Conservation (phyloP, 2,888 invertebrate genomes). For the Oscheius sp. region DNA sequence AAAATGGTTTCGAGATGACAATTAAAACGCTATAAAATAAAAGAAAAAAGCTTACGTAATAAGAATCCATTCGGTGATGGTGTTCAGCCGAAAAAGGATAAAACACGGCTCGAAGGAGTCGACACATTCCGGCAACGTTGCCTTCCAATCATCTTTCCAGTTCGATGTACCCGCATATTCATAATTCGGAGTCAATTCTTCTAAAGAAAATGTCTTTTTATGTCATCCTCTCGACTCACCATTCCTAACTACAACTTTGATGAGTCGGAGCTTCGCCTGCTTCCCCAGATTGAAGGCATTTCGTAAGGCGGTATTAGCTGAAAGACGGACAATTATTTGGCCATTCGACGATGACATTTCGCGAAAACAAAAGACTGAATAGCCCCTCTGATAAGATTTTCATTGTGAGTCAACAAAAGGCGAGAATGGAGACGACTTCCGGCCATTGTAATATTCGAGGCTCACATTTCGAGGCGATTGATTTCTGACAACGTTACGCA, state of each 20-base stretch:
- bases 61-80: slow-evolving; percentile 85
- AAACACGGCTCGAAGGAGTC: slow-evolving; percentile 82
- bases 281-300: slow-evolving; percentile 68
- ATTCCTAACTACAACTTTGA: slow-evolving; percentile 69
- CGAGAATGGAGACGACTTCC: no score
- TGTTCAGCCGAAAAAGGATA: slow-evolving; percentile 80
- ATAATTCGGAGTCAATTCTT: slow-evolving; percentile 60
- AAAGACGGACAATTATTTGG: no score
- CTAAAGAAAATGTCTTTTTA: slow-evolving; percentile 34
- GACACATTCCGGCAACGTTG: slow-evolving; percentile 67
- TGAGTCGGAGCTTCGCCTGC: slow-evolving; percentile 64
- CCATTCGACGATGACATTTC: no score
- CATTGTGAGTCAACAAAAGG: no score
- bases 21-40: no score
- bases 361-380: no score
- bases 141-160: slow-evolving; percentile 67
- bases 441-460: slow-evolving; percentile 1
- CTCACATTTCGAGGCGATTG: slow-evolving; percentile 2
- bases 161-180: slow-evolving; percentile 60
- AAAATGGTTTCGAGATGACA: no score
- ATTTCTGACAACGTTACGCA: background rate
- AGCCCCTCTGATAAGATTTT: no score
- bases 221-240: no score
- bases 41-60: slow-evolving; percentile 66
- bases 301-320: slow-evolving; percentile 64